phyloP scores from a whole-genome alignment of 2,797 vertebrate species.

The Falco naumanni region DNA sequence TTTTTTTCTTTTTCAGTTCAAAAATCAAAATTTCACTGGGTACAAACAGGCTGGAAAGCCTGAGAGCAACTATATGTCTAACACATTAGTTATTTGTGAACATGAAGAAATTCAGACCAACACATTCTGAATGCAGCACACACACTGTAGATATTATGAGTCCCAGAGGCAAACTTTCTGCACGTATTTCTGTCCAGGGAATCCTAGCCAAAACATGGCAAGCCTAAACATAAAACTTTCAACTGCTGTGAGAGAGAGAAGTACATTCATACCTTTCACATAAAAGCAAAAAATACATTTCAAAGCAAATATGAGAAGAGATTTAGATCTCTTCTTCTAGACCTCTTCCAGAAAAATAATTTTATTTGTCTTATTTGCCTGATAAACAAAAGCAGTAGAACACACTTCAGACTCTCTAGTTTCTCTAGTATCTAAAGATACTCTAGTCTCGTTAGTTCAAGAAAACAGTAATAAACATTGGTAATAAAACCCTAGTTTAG shows the following conservation, averaged over 20 bases:
- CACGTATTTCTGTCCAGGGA: slow-evolving; percentile 30
- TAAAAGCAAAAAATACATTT: not conserved
- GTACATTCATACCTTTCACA: slow-evolving; percentile 41
- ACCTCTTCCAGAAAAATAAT: not conserved
- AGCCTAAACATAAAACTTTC: slow-evolving; percentile 39
- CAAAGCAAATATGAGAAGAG: not conserved
- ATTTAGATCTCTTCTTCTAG: not conserved
- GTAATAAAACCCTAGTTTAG: not conserved
- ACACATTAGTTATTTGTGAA: not conserved
- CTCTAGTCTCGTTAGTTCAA: not conserved
- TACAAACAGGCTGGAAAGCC: not conserved
- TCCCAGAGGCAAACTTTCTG: slow-evolving; percentile 34
- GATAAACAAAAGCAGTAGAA: not conserved
- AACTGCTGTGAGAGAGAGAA: not conserved
- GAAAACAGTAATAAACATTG: not conserved
- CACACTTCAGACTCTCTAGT: not conserved
- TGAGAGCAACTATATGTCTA: not conserved
- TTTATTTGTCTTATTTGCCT: not conserved
- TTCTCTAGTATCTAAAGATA: not conserved
- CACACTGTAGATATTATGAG: not conserved
- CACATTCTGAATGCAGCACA: not conserved
- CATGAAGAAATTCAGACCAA: not conserved
- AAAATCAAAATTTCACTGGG: not conserved
- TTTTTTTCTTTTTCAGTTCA: not conserved
- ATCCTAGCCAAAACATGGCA: slow-evolving; percentile 40